phyloP scores from a whole-genome alignment of 2,797 vertebrate genomes.

The Falco biarmicus region DNA sequence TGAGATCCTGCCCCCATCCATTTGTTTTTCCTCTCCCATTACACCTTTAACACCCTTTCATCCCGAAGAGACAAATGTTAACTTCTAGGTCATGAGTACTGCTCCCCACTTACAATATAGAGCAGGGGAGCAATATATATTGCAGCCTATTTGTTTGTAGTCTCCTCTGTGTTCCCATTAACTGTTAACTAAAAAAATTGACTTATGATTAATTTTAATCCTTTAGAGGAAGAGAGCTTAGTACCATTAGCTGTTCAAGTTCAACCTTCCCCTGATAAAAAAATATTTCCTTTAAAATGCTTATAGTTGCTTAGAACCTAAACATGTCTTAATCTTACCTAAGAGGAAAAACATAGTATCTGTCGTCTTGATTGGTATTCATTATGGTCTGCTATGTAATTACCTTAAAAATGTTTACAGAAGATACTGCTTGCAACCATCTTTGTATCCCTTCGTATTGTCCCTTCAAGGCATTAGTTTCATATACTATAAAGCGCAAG shows the following conservation, averaged over 20 bases:
- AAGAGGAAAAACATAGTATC: neutral
- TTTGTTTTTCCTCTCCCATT: neutral
- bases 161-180: neutral
- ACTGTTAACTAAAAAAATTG: neutral
- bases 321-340: neutral
- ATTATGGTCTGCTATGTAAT: slow-evolving; percentile 3
- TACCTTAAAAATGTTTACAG: slow-evolving; percentile 46
- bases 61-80: neutral
- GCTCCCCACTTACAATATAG: neutral
- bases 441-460: neutral
- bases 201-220: neutral
- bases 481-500: slow-evolving; percentile 8
- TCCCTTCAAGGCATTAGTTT: slow-evolving; percentile 33
- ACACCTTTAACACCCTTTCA: neutral
- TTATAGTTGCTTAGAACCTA: neutral
- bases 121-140: neutral
- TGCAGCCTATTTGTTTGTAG: neutral
- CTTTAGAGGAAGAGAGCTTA: neutral
- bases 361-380: slow-evolving; percentile 2
- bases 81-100: neutral
- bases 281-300: neutral
- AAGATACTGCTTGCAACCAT: slow-evolving; percentile 4
- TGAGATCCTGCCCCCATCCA: neutral
- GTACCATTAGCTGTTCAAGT: neutral
- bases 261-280: neutral